Percentiles rank a stretch among this genome's conserved stretches.
phyloP scores from a whole-genome alignment of 2,797 vertebrate species.

The Monodelphis domestica region DNA sequence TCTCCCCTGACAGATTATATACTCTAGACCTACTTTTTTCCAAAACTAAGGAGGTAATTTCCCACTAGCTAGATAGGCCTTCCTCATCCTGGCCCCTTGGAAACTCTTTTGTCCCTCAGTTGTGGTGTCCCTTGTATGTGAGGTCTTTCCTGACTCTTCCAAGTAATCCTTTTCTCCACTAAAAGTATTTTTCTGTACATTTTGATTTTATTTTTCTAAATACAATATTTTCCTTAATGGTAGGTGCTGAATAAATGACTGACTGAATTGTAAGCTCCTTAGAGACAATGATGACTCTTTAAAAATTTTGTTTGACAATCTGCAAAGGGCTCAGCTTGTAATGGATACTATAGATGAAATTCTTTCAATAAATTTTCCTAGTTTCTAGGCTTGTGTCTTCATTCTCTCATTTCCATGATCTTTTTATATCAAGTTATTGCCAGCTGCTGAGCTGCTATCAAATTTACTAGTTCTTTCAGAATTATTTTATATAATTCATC shows the following conservation, averaged over 20 bases:
- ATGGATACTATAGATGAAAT: neutral
- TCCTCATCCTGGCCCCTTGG: neutral
- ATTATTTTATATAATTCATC: neutral
- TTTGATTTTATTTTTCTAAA: neutral
- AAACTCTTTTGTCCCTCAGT: neutral
- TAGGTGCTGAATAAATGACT: neutral
- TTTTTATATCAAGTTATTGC: neutral
- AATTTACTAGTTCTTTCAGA: neutral
- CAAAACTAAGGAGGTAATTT: neutral
- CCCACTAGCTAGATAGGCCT: neutral
- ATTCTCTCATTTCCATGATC: neutral
- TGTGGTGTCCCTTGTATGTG: neutral
- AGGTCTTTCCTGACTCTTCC: neutral
- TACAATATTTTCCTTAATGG: neutral
- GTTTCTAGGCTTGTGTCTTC: neutral
- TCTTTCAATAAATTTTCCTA: neutral
- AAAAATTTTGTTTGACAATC: neutral
- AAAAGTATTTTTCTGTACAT: neutral
- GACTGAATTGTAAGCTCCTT: neutral
- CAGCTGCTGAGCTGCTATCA: neutral
- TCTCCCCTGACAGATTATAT: neutral
- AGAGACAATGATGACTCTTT: neutral
- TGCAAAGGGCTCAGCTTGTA: neutral
- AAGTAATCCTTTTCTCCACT: neutral
- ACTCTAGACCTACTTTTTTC: neutral